Evolutionary conservation across 2,888 invertebrate genomes (phyloP).

Genomic region (Andrena bicolor): DNA sequence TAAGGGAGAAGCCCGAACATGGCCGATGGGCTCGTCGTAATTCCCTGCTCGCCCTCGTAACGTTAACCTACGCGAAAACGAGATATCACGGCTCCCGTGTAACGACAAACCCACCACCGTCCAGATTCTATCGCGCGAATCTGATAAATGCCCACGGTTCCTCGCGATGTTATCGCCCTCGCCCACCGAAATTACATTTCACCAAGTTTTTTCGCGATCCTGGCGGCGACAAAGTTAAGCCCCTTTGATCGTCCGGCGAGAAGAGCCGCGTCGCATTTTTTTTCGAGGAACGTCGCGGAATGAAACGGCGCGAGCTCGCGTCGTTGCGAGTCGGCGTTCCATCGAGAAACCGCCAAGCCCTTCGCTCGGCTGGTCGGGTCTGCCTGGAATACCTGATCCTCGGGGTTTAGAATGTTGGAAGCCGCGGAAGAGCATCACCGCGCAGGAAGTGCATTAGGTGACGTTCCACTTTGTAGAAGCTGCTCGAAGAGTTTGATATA

Average conservation of each 20-base stretch:
- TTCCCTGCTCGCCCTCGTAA: not conserved
- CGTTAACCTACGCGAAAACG: constrained; percentile 9
- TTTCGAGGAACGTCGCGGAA: not conserved
- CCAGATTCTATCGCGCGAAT: constrained; percentile 30
- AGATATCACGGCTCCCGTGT: not conserved
- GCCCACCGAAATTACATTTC: constrained; percentile 36
- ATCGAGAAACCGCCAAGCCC: constrained; percentile 46
- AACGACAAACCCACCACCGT: constrained; percentile 1
- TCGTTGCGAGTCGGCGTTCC: not conserved
- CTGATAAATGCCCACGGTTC: constrained; percentile 33
- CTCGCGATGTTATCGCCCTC: constrained; percentile 3
- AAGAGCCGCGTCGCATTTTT: no score
- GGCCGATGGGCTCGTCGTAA: constrained; percentile 8
- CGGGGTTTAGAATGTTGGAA: constrained; percentile 63
- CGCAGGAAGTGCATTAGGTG: constrained; percentile 77
- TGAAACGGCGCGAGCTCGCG: not conserved
- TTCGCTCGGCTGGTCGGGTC: constrained; percentile 25
- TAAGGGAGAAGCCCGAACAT: constrained; percentile 8
- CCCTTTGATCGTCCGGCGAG: not conserved
- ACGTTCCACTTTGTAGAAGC: constrained; percentile 67
- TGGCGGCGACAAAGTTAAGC: not conserved
- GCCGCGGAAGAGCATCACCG: constrained; percentile 54
- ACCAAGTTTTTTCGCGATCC: not conserved
- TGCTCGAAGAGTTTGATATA: constrained; percentile 66
- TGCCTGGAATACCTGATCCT: constrained; percentile 55